Percentiles rank a stretch among this genome's conserved stretches.
Evolutionary conservation across 2,888 invertebrate genomes (phyloP).

Genomic region (Argynnis bischoffii): DNA sequence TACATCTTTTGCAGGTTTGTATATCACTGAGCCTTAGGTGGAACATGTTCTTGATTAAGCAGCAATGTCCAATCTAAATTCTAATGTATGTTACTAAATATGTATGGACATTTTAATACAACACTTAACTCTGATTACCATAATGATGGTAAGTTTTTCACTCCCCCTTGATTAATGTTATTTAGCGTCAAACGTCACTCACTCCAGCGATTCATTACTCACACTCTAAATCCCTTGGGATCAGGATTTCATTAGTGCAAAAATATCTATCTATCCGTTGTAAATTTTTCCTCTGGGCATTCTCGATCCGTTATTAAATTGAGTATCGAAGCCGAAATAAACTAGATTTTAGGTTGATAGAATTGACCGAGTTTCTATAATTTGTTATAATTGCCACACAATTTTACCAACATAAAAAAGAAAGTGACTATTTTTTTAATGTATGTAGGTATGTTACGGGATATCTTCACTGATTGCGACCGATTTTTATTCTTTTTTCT

Average conservation of each 20-base stretch:
- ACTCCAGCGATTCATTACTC: slow-evolving; percentile 27
- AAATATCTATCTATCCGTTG: slow-evolving; percentile 1
- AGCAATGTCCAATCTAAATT: not conserved
- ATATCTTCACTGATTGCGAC: no score
- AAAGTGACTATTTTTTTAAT: no score
- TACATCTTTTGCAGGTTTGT: no score
- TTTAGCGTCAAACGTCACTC: slow-evolving; percentile 26
- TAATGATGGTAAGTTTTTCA: slow-evolving; percentile 19
- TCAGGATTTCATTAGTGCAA: slow-evolving; percentile 11
- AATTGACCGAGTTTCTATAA: not conserved
- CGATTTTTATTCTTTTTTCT: no score
- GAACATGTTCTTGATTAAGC: no score
- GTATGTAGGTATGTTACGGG: no score
- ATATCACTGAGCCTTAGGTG: no score
- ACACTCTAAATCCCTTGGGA: slow-evolving; percentile 3
- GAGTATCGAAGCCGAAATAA: not conserved
- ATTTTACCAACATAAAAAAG: not conserved
- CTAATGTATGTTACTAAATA: not conserved
- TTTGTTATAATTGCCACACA: not conserved
- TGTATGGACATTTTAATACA: slow-evolving; percentile 1
- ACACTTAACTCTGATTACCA: slow-evolving; percentile 1
- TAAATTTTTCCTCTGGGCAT: slow-evolving; percentile 1
- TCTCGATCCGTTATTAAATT: slow-evolving; percentile 2
- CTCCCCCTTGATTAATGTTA: slow-evolving; percentile 27
- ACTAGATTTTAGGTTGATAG: not conserved